These are phyloP conservation scores for Drosophila sechellia DNA, from an alignment of 1,140 invertebrate genomes.

Conservation along the genomic window DNA sequence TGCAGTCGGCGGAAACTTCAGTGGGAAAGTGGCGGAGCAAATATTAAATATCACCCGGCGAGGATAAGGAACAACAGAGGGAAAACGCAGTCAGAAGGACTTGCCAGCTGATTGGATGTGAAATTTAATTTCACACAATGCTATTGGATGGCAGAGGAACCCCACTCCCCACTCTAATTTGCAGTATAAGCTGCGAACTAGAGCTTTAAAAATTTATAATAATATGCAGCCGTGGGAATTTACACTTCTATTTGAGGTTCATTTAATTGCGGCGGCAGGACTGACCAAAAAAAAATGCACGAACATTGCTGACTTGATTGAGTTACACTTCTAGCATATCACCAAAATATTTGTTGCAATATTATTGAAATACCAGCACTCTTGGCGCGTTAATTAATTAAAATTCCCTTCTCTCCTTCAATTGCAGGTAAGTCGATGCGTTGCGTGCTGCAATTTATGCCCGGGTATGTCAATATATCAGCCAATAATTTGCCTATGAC, in stretches of 20 bases:
- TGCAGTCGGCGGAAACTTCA: slow-evolving; percentile 17
- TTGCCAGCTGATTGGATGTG: slow-evolving; percentile 53
- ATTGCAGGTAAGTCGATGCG: slow-evolving; percentile 68
- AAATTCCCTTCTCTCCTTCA: slow-evolving; percentile 38
- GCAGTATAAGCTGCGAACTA: not conserved
- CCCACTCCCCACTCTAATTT: not conserved
- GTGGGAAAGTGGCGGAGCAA: slow-evolving; percentile 47
- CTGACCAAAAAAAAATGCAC: not conserved
- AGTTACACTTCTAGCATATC: slow-evolving; percentile 13
- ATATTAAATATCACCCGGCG: slow-evolving; percentile 65
- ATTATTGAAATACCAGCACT: slow-evolving; percentile 18
- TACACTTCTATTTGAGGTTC: too few relatives aligned
- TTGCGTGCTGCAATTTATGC: slow-evolving; percentile 21
- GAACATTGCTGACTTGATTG: slow-evolving; percentile 24
- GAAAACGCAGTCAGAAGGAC: slow-evolving; percentile 20
- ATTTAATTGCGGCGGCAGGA: too few relatives aligned
- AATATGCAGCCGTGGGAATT: too few relatives aligned
- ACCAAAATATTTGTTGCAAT: slow-evolving; percentile 40
- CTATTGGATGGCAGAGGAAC: not conserved
- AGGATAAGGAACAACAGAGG: slow-evolving; percentile 13
- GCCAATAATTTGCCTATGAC: slow-evolving; percentile 51
- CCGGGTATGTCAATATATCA: slow-evolving; percentile 23
- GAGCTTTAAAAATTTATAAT: too few relatives aligned
- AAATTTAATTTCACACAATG: slow-evolving; percentile 52
- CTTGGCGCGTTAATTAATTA: slow-evolving; percentile 51